Conservation (phyloP, 2,113 vertebrate species). For the Phylloscopus trochilus region DNA sequence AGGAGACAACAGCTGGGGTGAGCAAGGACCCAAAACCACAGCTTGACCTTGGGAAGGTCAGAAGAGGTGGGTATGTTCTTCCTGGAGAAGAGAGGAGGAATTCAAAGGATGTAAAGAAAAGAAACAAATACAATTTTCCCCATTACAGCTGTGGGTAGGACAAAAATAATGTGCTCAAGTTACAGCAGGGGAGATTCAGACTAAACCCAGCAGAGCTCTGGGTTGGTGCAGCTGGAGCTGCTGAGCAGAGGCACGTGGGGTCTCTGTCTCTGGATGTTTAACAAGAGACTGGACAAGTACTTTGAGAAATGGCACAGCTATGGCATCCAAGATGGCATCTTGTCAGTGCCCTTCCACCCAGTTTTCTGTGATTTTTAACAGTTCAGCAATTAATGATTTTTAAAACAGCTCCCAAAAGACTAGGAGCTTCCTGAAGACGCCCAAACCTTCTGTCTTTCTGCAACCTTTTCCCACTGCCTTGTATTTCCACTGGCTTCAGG, state of each 20-base stretch:
- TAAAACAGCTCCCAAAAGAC: not conserved
- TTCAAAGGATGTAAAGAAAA: not conserved
- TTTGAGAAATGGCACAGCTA: not conserved
- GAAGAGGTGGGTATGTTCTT: not conserved
- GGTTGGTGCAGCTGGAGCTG: not conserved
- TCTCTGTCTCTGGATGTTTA: not conserved
- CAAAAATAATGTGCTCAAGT: not conserved
- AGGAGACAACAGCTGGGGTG: not conserved
- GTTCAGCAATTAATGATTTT: not conserved
- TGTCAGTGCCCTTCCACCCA: not conserved
- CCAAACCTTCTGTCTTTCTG: not conserved
- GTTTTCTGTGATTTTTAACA: not conserved
- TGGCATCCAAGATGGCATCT: not conserved
- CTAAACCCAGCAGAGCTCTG: not conserved
- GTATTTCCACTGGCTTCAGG: not conserved
- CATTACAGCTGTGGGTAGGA: not conserved
- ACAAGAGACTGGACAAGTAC: not conserved
- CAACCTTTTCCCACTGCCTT: not conserved
- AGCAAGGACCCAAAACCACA: not conserved
- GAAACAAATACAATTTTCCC: not conserved
- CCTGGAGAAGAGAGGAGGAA: not conserved
- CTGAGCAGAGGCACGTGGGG: rapidly evolving
- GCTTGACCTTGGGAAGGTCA: not conserved
- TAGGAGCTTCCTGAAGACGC: not conserved
- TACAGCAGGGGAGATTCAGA: not conserved